Percentiles rank a stretch among this genome's conserved stretches.
Conservation (phyloP, 2,113 vertebrate species). For the Sclerurus mexicanus region DNA sequence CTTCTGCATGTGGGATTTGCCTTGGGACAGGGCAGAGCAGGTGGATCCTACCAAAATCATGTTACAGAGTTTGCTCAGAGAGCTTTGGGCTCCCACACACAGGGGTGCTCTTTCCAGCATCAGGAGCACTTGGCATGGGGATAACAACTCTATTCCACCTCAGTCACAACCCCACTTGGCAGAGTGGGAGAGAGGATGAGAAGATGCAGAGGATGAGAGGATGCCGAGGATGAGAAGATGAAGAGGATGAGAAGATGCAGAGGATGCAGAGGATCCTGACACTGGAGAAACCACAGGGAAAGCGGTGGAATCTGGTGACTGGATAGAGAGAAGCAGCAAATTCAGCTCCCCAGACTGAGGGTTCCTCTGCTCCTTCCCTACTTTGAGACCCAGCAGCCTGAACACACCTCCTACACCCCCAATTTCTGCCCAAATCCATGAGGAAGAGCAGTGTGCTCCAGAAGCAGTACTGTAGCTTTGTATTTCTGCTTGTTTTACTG, state of each 20-base stretch:
- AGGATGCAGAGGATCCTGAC: neutral
- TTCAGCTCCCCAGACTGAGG: neutral
- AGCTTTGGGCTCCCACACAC: neutral
- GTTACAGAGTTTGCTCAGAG: neutral
- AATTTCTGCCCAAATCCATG: neutral
- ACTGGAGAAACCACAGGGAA: neutral
- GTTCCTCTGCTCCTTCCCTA: neutral
- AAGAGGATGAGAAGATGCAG: neutral
- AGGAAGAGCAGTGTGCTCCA: neutral
- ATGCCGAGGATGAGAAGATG: neutral
- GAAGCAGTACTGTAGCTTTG: neutral
- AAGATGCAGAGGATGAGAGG: neutral
- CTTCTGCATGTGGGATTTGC: neutral
- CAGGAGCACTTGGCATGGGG: neutral
- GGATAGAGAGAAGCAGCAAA: neutral
- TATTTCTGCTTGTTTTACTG: neutral
- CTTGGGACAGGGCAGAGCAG: neutral
- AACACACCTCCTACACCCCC: neutral
- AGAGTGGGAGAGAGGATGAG: neutral
- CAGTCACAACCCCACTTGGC: neutral
- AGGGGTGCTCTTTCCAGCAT: neutral
- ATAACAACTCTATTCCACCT: neutral
- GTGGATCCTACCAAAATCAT: neutral
- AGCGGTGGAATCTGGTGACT: neutral
- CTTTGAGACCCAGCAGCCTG: neutral